Evolutionary conservation across 2,888 invertebrate genomes (phyloP), one percentile per base, ranked within the genome.

Genomic region (Rotaria magnacalcarata): DNA sequence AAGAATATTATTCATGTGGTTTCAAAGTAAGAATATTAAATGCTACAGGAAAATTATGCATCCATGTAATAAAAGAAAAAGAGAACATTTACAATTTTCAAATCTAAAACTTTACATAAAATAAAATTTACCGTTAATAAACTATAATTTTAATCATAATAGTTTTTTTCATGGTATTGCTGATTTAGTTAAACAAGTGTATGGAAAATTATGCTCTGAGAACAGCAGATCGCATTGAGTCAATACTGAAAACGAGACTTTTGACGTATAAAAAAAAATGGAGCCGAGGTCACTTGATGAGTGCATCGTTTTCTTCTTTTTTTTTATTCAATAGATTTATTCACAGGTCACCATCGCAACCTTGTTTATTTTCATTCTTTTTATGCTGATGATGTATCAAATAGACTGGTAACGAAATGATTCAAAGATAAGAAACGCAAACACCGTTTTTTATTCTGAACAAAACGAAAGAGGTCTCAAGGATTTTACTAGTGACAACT

Each of bases 401-500:
- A 67, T 41, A 19, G 41, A 34, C 5, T 27, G 14, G 2, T 2
- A 19, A 19, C 27, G 34, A 67, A 67, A 34, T 67, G 34, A 34
- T 67, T 67, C 34, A 34, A 19, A 19, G 67, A 67, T 67, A 67
- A 67, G 67, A 67, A 67, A 27, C 34, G 67, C 27, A 67, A 67
- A 67, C 19, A 67, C 34, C 0, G 16, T 52, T 52, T 14, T 3
- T 41, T 41, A 34, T 16, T 27, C 11, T 16, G 16, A 41, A 67
- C 41, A 34, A 34, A 67, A 67, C 67, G 67, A 67, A 67, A 67
- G 19, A 34, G 34, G 14, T 27, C 3, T 41, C 34, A 27, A 56
- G 56, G 56, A 19, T 67, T 67, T 67, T 67, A 67, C 34, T 34
- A 67, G 67, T 34, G 67, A 67, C 67, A 67, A 34, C 67, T 67